Evolutionary conservation across 2,797 vertebrate species (phyloP).

Genomic region (Todus mexicanus): DNA sequence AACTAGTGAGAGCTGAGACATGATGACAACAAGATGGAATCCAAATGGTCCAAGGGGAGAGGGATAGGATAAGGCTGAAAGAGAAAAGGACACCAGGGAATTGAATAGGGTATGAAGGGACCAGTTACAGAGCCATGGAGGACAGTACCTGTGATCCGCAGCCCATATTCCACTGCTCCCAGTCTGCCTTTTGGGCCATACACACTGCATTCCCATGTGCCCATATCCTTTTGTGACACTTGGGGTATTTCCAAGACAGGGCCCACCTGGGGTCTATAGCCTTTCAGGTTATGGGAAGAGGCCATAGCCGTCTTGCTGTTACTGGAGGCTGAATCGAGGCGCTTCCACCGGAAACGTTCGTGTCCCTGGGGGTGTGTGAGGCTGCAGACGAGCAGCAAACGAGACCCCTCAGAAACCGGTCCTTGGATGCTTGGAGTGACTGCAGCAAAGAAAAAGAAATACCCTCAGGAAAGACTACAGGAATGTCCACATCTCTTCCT

Average conservation of each 20-base stretch:
- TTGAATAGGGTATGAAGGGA: background rate
- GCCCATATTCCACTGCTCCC: slow-evolving; percentile 30
- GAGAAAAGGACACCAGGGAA: background rate
- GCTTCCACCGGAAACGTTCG: slow-evolving; percentile 40
- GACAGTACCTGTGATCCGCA: slow-evolving; percentile 55
- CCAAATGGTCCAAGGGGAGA: background rate
- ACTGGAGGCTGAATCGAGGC: background rate
- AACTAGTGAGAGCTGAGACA: background rate
- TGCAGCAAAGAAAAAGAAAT: background rate
- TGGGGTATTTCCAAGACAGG: background rate
- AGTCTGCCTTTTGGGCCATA: slow-evolving; percentile 34
- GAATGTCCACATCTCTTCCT: background rate
- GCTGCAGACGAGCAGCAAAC: slow-evolving; percentile 25
- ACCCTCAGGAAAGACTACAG: background rate
- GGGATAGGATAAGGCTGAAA: background rate
- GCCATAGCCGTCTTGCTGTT: background rate
- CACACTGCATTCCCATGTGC: slow-evolving; percentile 61
- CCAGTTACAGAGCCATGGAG: background rate
- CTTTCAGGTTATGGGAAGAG: background rate
- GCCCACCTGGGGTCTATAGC: background rate
- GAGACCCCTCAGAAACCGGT: slow-evolving; percentile 30
- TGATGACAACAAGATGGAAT: background rate
- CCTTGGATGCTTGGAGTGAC: slow-evolving; percentile 33
- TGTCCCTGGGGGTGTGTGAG: slow-evolving; percentile 12
- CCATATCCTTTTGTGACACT: slow-evolving; percentile 23